Conservation (phyloP, 2,797 vertebrate species). For the Schizothorax lantsangensis region DNA sequence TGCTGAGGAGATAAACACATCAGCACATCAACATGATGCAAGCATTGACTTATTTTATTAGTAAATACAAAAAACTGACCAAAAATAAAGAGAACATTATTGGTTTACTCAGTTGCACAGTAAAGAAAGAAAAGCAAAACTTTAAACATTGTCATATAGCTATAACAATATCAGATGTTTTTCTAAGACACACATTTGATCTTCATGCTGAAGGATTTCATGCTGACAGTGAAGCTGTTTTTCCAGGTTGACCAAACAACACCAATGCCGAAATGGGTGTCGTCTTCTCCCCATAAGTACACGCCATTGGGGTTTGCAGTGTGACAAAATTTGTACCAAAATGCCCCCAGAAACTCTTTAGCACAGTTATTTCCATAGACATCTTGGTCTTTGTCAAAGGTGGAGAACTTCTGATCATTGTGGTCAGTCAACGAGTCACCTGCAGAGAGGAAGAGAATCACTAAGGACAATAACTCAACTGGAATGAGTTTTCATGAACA, state of each 20-base stretch:
- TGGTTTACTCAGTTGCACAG: neutral
- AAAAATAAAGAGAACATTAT: neutral
- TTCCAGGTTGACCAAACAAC: slow-evolving; percentile 42
- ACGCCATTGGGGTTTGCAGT: slow-evolving; percentile 52
- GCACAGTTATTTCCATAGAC: slow-evolving; percentile 41
- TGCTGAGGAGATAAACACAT: neutral
- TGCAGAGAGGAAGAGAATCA: slow-evolving; percentile 27
- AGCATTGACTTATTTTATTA: neutral
- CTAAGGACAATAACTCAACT: neutral
- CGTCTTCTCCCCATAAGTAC: slow-evolving; percentile 43
- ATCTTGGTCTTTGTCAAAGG: slow-evolving; percentile 68
- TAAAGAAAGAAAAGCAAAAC: neutral
- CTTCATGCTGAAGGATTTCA: slow-evolving; percentile 53
- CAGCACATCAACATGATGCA: neutral
- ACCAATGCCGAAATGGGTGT: slow-evolving; percentile 30
- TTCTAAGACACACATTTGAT: slow-evolving; percentile 38
- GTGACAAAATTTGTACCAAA: slow-evolving; percentile 47
- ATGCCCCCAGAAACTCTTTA: slow-evolving; percentile 6
- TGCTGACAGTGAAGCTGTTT: neutral
- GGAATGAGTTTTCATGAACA: neutral
- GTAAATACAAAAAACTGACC: neutral
- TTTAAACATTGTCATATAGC: neutral
- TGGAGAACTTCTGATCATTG: slow-evolving; percentile 66
- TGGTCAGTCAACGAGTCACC: slow-evolving; percentile 49
- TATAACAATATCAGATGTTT: neutral